These are phyloP conservation scores for Barbus barbus DNA, from an alignment of 2,113 vertebrate genomes.

Conservation along the genomic window DNA sequence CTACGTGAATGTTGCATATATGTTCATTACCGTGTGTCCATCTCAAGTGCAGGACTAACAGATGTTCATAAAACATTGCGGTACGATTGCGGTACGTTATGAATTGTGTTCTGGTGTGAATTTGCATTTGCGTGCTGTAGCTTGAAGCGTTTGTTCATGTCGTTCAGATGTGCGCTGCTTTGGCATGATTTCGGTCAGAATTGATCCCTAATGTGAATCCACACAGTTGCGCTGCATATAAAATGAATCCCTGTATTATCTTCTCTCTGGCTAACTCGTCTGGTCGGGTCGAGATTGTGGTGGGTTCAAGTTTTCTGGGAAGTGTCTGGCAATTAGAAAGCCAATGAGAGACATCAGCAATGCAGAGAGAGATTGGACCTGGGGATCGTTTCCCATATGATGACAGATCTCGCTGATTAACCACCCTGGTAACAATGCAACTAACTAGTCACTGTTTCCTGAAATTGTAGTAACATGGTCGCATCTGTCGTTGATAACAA, in stretches of 20 bases:
- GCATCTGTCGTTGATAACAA: not conserved
- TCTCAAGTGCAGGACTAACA: not conserved
- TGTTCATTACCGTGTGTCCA: not conserved
- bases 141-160: not conserved
- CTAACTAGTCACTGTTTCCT: not conserved
- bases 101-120: not conserved
- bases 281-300: conserved; percentile 55
- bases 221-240: conserved; percentile 65
- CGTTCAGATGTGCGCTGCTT: not conserved
- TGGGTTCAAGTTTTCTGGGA: conserved; percentile 57
- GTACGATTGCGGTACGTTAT: not conserved
- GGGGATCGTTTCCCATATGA: not conserved
- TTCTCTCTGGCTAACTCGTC: conserved; percentile 37
- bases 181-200: conserved; percentile 73
- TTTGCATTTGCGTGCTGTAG: no score
- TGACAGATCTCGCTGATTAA: not conserved
- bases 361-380: not conserved
- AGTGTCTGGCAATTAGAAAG: conserved; percentile 17
- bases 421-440: not conserved
- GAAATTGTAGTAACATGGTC: not conserved
- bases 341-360: not conserved
- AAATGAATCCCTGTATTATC: conserved; percentile 62
- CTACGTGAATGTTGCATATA: conserved; percentile 73
- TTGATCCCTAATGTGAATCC: conserved; percentile 68
- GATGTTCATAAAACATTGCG: not conserved